Percentiles rank a stretch among this genome's conserved stretches.
Evolutionary conservation across 2,113 vertebrate species (phyloP).

Genomic region (Eleginops maclovinus): DNA sequence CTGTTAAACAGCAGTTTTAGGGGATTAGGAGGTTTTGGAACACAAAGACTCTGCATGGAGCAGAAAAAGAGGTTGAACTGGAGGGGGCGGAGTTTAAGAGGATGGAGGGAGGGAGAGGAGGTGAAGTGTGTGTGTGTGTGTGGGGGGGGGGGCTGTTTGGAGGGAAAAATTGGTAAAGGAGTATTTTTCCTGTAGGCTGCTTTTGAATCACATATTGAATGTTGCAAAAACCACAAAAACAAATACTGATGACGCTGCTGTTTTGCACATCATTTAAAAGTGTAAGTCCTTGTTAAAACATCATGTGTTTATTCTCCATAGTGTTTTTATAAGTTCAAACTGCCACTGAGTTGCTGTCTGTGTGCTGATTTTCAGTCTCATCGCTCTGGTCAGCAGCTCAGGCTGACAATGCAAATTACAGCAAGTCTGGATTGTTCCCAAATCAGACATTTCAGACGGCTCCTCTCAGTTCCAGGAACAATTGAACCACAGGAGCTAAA

Average conservation of each 20-base stretch:
- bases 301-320: neutral
- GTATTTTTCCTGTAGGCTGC: neutral
- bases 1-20: constrained; percentile 85
- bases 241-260: neutral
- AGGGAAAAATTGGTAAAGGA: constrained; percentile 40
- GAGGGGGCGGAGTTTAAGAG: constrained; percentile 61
- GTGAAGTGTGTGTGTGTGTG: constrained; percentile 34
- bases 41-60: constrained; percentile 80
- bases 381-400: neutral
- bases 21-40: constrained; percentile 80
- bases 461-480: neutral
- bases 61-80: constrained; percentile 61
- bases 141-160: constrained; percentile 12
- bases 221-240: neutral
- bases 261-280: neutral
- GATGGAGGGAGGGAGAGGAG: constrained; percentile 33
- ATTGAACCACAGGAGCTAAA: neutral
- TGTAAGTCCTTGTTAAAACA: neutral
- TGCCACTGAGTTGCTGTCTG: neutral
- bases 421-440: neutral
- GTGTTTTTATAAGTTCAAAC: neutral
- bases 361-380: neutral
- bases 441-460: neutral
- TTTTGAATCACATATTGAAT: neutral
- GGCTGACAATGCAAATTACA: neutral